Evolutionary conservation across 2,888 invertebrate genomes (phyloP), one percentile per base, ranked within the genome.

Genomic region (Drosophila aldrichi): DNA sequence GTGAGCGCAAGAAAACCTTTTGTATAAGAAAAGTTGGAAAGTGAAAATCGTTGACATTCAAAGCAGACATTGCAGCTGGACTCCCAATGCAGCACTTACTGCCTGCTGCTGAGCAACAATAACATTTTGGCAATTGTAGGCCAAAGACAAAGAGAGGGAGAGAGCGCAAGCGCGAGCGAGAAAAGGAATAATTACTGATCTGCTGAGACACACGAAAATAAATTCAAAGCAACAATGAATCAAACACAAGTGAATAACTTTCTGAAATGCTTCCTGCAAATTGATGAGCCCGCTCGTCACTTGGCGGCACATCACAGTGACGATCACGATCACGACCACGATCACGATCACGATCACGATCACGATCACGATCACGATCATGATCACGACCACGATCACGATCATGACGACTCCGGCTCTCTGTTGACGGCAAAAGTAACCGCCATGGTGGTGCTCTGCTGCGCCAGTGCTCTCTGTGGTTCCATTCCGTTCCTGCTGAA

Each of bases 381-480:
- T 1, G 88, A 79, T 0, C 69, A 88, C 3, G 75, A 84, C 14
- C 73, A 88, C 29, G 78, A 77, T 29, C 68, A 83, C 3, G 80
- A 81, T 1, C 74, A 89, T 22, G 93, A 94, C 6, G 92, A 92
- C 0, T 58, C 59, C 18, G 65, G 72, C 16, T 70, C 74, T 7
- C 94, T 95, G 10, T 91, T 96, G 22, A 82, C 95, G 38, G 97
- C 97, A 9, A 98, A 98, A 93, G 94, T 95, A 32, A 95, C 96
- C 10, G 95, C 98, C 3, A 96, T 98, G 96, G 93, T 94, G 40
- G 95, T 96, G n/a, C 94, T 98, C 22, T 97, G 97, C 88, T 92
- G 94, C 63, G 95, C 96, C 54, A 97, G 97, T 59, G 95, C 96
- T 89, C 91, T 95, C 22, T 95, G 97, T 88, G 98, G 98, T 44